Conservation (phyloP, 2,113 vertebrate genomes). For the Jacana jacana region DNA sequence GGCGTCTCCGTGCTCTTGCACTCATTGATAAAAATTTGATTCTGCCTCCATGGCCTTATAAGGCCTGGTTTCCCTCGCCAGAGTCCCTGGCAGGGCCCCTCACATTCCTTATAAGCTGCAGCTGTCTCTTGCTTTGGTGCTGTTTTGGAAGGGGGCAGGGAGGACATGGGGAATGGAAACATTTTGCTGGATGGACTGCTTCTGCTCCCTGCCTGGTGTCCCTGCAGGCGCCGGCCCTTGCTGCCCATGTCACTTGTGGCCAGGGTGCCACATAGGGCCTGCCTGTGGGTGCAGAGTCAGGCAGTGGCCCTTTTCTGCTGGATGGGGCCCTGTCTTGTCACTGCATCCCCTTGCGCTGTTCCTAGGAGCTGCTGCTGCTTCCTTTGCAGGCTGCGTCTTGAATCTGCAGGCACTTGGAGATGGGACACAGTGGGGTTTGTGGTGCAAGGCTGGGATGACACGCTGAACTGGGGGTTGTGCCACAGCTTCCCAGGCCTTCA, state of each 20-base stretch:
- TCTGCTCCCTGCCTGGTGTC: slow-evolving; percentile 29
- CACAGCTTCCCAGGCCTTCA: not conserved
- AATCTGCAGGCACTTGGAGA: not conserved
- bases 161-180: slow-evolving; percentile 74
- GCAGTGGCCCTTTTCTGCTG: not conserved
- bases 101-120: slow-evolving; percentile 96
- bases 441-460: not conserved
- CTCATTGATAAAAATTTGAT: slow-evolving; percentile 97
- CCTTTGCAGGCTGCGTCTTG: not conserved
- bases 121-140: slow-evolving; percentile 88
- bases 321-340: not conserved
- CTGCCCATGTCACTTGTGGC: not conserved
- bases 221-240: not conserved
- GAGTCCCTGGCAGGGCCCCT: slow-evolving; percentile 86
- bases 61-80: slow-evolving; percentile 93
- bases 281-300: fast-evolving
- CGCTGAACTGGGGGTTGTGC: not conserved
- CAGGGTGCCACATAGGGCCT: not conserved
- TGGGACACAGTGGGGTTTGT: not conserved
- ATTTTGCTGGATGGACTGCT: slow-evolving; percentile 52
- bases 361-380: not conserved
- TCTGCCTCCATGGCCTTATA: slow-evolving; percentile 97
- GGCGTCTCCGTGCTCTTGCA: slow-evolving; percentile 55
- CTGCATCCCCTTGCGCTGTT: not conserved
- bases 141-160: slow-evolving; percentile 72